phyloP scores from a whole-genome alignment of 2,888 invertebrate genomes.

The Eremobia ochroleuca region DNA sequence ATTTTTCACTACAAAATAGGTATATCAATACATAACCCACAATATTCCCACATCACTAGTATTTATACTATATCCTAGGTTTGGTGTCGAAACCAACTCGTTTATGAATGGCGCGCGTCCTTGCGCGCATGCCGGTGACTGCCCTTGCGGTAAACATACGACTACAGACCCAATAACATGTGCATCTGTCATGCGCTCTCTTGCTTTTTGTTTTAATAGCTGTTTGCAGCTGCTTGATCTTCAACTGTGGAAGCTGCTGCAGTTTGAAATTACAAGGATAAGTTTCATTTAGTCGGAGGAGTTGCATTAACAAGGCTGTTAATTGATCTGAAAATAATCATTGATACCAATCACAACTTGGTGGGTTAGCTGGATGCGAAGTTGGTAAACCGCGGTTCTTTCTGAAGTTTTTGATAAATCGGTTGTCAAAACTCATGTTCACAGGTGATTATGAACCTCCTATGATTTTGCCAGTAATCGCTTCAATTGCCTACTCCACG shows the following conservation, averaged over 20 bases:
- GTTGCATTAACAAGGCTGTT: neutral
- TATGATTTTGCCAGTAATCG: neutral
- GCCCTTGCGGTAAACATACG: slow-evolving; percentile 68
- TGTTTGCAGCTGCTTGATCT: slow-evolving; percentile 51
- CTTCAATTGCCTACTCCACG: neutral
- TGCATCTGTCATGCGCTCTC: slow-evolving; percentile 54
- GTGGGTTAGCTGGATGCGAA: neutral
- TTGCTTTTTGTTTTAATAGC: slow-evolving; percentile 53
- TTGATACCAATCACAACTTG: neutral
- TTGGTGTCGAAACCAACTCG: slow-evolving; percentile 61
- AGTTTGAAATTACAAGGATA: slow-evolving; percentile 15
- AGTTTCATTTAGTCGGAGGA: neutral
- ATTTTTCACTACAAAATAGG: neutral
- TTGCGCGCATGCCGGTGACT: slow-evolving; percentile 72
- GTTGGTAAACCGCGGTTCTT: neutral
- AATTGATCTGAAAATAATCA: neutral
- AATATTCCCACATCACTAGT: neutral
- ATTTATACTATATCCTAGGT: slow-evolving; percentile 17
- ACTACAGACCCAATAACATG: slow-evolving; percentile 62
- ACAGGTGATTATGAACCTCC: neutral
- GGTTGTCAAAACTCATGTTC: too few relatives aligned
- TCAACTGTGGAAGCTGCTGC: slow-evolving; percentile 6
- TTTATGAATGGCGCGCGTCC: slow-evolving; percentile 80
- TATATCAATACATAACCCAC: neutral
- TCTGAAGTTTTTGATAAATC: neutral